These are phyloP conservation scores for Drosophila athabasca DNA, from an alignment of 1,140 invertebrate genomes.

Conservation along the genomic window DNA sequence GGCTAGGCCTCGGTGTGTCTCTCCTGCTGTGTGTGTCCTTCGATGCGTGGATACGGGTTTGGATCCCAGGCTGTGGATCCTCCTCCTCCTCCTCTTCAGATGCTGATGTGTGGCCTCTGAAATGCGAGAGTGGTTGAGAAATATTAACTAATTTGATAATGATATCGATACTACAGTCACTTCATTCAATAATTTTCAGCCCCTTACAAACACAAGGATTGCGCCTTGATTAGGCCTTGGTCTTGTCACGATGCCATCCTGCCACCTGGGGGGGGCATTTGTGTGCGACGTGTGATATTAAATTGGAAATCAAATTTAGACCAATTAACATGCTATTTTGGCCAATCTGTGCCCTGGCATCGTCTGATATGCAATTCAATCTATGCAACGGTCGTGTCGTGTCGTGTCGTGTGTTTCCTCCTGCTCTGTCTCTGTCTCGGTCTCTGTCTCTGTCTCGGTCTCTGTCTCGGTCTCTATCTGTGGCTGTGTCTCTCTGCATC, in stretches of 20 bases:
- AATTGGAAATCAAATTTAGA: constrained; percentile 52
- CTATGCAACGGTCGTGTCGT: not conserved
- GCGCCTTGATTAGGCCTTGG: constrained; percentile 1
- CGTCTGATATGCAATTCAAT: constrained; percentile 25
- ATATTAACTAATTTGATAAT: constrained; percentile 7
- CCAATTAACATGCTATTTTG: constrained; percentile 53
- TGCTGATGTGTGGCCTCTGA: too few species aligned
- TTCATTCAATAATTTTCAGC: constrained; percentile 16
- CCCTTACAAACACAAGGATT: not conserved
- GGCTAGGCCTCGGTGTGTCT: constrained; percentile 30
- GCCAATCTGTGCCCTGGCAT: constrained; percentile 29
- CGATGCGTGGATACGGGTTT: constrained; percentile 12
- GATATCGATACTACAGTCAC: not conserved
- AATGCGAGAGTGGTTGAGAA: not conserved
- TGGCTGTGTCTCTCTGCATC: constrained; percentile 13
- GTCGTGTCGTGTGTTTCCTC: not conserved
- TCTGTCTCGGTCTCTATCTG: not conserved
- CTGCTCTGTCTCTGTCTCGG: not conserved
- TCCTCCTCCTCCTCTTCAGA: not conserved
- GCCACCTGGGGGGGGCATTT: too few species aligned
- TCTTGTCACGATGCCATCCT: too few species aligned
- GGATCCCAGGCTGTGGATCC: constrained; percentile 8
- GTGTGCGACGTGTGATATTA: constrained; percentile 24
- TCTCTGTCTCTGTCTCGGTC: constrained; percentile 9
- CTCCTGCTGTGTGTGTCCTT: constrained; percentile 18